Base-by-base conservation (phyloP, 64 coral and sea anemone genomes). In the Actinia tenebrosa region DNA sequence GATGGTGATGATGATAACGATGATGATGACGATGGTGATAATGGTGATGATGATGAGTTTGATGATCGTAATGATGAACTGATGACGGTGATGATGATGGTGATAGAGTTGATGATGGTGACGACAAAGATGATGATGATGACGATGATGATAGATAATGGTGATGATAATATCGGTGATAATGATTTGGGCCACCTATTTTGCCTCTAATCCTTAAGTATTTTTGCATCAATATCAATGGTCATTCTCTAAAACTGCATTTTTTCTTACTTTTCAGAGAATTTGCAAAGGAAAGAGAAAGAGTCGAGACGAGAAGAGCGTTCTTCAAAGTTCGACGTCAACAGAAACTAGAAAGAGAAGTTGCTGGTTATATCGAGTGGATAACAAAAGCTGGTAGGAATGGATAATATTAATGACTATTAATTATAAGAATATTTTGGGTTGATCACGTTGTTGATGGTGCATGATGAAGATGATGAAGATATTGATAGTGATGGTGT, bases 221-320 rank as follows among this genome's bases (percentile, higher is more conserved):
- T 37, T 37, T 37, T 50, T 50, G 47, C 2, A 50, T 5, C 47
- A 58, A 53, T 19, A 58, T 19, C 77, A 79, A 23, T 18, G 20
- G 3, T 20, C 56, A 59, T 19, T 91, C 23, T 17, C 30, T 43
- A 1, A 14, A 86, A 23, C 30, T 37, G 30, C 30, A 37, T 37
- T 0, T 75, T 9, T 56, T 8, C 45, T 54, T 47, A 42, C 4
- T 79, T 17, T 44, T 18, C 55, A 99, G 97, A 42, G 97, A 99
- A 82, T 99, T 99, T 89, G 97, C 97, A 23, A 99, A 99, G 60
- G 97, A 99, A 81, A 90, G 97, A 95, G 93, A 99, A 84, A 89
- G 97, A 60, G 93, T 95, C 6, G 97, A 99, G 88, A 95, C 97
- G 5, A 86, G 97, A 72, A 92, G 90, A 53, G 91, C 94, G 45